Base-by-base conservation (phyloP, 1,140 invertebrate species). In the Drosophila jambulina region DNA sequence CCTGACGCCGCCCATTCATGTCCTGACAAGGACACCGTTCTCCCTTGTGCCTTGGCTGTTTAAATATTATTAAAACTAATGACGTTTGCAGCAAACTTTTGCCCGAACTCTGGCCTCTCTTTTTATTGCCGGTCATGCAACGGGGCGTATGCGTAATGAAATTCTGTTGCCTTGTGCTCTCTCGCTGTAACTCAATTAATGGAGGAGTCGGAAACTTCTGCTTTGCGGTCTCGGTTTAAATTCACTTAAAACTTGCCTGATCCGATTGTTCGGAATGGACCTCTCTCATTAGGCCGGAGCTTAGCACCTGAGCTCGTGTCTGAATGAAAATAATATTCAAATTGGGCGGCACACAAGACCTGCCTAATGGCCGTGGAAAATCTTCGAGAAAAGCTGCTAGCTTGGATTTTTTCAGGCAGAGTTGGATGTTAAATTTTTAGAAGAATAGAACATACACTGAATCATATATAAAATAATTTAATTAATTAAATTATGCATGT, bases 41-140 rank as follows among this genome's bases (percentile, higher is more conserved):
- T 40, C 48, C 21, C 57, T 49, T 59, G 34, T 57, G 53, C 51
- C 25, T 54, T 36, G 36, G 32, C 32, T 80, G 68, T 60, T 72
- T 58, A 88, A 90, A 88, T 85, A 64, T 81, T 91, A 88, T 88
- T 88, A 82, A 90, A 88, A 85, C 81, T 88, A 85, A 88, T 82
- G 85, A 90, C 67, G 65, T 85, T 76, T 85, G 76, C 49, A 53
- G 54, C 40, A 77, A 88, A 78, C 67, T 87, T 88, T 70, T 19
- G 62, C 36, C 32, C 46, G 34, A 54, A 71, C 46, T 79, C 38
- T 23, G 27, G 25, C 42, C 58, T 56, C 46, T 51, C 15, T 62
- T 60, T 74, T 63, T 64, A 61, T 57, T 42, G 58, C 80, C 45
- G 68, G 72, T 72, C 80, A 65, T 78, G 68, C 69, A 79, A 72